Evolutionary conservation across 2,113 vertebrate species (phyloP), one percentile per base, ranked within the genome.

Genomic region (Percina caprodes): DNA sequence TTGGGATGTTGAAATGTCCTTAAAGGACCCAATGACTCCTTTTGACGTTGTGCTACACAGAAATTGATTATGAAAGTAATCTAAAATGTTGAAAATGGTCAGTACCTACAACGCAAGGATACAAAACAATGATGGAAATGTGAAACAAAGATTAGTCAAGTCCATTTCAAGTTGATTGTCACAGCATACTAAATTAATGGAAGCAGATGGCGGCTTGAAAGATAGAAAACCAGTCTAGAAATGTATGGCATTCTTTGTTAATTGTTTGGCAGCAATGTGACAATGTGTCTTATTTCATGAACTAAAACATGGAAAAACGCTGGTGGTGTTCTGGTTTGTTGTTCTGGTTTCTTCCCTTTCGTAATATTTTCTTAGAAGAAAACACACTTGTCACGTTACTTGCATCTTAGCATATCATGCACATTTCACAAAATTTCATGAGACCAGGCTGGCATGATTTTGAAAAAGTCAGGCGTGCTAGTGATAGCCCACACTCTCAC

Each of bases 381-480:
- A 69, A 65, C n/a, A n/a, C 14, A 15, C 73, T 75, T 46, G 1
- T 52, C 3, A 52, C 13, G 0, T 33, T 42, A 66, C 19, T 60
- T 70, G 14, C 81, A 60, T 45, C 16, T 49, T 62, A 60, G 72
- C 65, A 35, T 21, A 78, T 72, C 35, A 74, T 88, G 84, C 70
- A 76, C 76, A 85, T 89, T 89, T 86, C 42, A 70, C 70, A 77
- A 84, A 59, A 76, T 71, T 19, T 80, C 59, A 55, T 45, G 77
- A 80, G 74, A 87, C 67, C 77, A 87, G 80, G 78, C 86, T 85
- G 78, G 71, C 79, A 74, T 81, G 81, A 86, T 72, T 30, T 30
- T 30, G 2, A 42, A 60, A 46, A 55, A 49, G 23, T 55, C 59
- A 78, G 80, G 56, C 3, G 18, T 81, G 24, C 69, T 74, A 65